These are phyloP conservation scores for Oscarella lobularis DNA, from an alignment of 37 sponge, comb jelly and placozoan genomes.

Conservation along the genomic window DNA sequence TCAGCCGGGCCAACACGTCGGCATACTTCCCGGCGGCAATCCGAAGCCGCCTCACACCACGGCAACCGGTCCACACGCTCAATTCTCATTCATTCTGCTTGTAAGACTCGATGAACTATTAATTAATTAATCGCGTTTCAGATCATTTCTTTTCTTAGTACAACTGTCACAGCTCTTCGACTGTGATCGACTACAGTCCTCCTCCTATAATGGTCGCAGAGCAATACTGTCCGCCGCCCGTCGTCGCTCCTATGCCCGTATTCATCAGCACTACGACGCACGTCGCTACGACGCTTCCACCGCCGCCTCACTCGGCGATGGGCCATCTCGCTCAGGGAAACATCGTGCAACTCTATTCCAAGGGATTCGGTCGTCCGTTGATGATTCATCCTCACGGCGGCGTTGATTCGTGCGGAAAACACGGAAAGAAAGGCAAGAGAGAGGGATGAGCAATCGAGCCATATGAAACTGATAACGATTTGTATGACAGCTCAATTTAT, in stretches of 20 bases:
- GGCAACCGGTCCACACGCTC: neutral
- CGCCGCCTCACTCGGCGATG: neutral
- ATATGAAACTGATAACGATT: no score
- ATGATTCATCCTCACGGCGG: neutral
- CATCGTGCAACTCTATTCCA: neutral
- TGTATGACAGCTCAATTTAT: neutral
- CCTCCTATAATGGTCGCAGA: neutral
- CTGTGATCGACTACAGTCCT: neutral
- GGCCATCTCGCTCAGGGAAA: neutral
- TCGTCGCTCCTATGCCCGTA: neutral
- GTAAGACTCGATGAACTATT: neutral
- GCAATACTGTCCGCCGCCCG: neutral
- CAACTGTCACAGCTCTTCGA: neutral
- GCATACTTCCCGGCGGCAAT: neutral
- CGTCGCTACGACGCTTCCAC: neutral
- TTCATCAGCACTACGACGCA: neutral
- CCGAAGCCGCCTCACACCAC: neutral
- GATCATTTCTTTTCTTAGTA: neutral
- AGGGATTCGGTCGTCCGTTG: neutral
- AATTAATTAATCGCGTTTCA: neutral
- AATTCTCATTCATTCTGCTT: neutral
- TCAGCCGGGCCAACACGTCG: neutral
- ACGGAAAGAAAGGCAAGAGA: neutral
- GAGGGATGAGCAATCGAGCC: no score
- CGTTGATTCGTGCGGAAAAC: neutral